Base-by-base conservation (phyloP, 2,797 vertebrate genomes). In the Mus spretus region DNA sequence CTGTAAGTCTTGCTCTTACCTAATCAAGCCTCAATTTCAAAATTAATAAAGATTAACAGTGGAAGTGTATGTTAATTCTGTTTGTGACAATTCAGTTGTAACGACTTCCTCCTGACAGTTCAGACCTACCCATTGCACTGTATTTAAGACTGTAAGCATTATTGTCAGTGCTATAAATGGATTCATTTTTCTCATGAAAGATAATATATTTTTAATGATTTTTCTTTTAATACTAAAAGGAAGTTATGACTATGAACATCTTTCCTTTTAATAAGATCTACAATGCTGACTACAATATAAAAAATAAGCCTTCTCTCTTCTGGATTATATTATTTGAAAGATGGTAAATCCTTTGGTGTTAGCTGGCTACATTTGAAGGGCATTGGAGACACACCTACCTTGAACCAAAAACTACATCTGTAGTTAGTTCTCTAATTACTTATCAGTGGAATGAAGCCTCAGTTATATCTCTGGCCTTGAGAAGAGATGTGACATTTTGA, bases 151-250 rank as follows among this genome's bases (percentile, higher is more conserved):
- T 78, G 50, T 11, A 89, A 24, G 14, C 24, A 90, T 90, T 95
- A 85, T 65, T n/a, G 53, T 90, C 40, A 90, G 8, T 94, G 84
- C 87, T 44, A 47, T 67, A 67, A 95, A 95, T 4, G 31, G 77
- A 96, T 72, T 11, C 9, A 81, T 90, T 93, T 93, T 88, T 94
- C 26, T 2, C 67, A 86, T 96, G 24, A 91, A 91, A 70, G 28
- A 89, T 6, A 0, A 40, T 70, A 57, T 15, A 11, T 72, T 97
- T 96, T 90, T 67, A 96, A 86, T 96, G 83, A 96, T 61, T 93
- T 97, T 97, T 91, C 20, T 24, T 72, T 96, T 94, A 94, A 1
- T 55, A 93, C 9, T 91, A 83, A 94, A 95, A 96, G 37, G 19
- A 96, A 97, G 81, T 96, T 61, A 93, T 93, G 47, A 24, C 14